Base-by-base conservation (phyloP, 2,888 invertebrate species). In the Euzetes globulus region DNA sequence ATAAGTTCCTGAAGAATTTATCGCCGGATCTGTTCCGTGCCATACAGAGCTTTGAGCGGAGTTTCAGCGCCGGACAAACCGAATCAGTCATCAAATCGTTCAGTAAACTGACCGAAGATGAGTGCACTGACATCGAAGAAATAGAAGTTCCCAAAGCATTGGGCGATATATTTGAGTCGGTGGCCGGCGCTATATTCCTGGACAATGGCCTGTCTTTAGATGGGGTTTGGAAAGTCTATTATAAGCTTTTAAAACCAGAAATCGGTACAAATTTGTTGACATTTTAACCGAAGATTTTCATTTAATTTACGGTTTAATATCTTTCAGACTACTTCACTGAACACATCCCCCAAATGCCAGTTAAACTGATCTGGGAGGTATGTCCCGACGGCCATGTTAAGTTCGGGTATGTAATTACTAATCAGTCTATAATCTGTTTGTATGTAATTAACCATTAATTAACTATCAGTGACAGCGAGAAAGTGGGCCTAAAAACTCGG, bases 161-260 rank as follows among this genome's bases (percentile, higher is more conserved):
- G 41, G 96, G 97, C 15, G 98, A 98, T 83, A 85, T 98, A 52
- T 91, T 96, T 82, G 98, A 99, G 83, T 90, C 97, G 0, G 80
- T 95, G 0, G 88, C 91, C 27, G 97, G 94, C 0, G 97, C 96
- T 0, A 88, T 95, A n/a, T 95, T 87, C 83, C 83, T 97, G 63
- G 97, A 97, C 83, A 87, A 88, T 79, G 88, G 88, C 33, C 90
- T 91, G 80, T 85, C 89, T 81, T 81, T 94, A n/a, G 80, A 85
- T 11, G 82, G 81, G 0, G 89, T 90, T n/a, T 97, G 92, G 96
- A 83, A 85, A 41, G 89, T 96, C 4, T 78, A 73, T 41, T 78
- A 72, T 45, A 77, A 76, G 22, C 76, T 78, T 75, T 75, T 78
- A 19, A 58, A 71, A 19, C 75, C 74, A 29, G 76, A 77, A 17